A percentile compares a stretch with the other conserved stretches of the same genome.
phyloP scores from a whole-genome alignment of 2,797 vertebrate genomes.

The Myotis daubentonii region DNA sequence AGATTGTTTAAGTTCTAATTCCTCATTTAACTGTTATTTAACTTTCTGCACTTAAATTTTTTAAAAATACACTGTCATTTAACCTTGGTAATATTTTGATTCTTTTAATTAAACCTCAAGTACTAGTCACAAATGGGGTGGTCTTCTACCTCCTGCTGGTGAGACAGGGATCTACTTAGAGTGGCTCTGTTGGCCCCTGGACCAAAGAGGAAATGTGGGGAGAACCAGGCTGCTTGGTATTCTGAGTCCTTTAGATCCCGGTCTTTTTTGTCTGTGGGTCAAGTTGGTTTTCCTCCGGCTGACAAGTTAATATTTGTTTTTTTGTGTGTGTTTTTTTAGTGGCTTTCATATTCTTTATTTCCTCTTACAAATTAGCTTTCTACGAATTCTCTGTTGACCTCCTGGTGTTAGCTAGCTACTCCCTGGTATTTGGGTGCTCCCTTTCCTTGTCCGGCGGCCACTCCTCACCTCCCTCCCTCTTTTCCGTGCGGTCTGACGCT shows the following conservation, averaged over 20 bases:
- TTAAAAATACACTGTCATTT: neutral
- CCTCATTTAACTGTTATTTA: neutral
- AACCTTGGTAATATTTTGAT: neutral
- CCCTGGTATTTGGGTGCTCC: neutral
- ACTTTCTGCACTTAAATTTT: neutral
- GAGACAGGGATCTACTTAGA: neutral
- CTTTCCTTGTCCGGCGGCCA: neutral
- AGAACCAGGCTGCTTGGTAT: neutral
- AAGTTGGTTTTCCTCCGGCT: neutral
- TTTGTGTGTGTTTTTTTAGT: neutral
- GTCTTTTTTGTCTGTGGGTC: neutral
- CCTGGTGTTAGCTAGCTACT: neutral
- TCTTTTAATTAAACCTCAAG: neutral
- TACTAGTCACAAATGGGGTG: neutral
- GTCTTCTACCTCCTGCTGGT: neutral
- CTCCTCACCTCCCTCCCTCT: neutral
- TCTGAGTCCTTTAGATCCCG: neutral
- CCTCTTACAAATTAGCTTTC: constrained; percentile 33
- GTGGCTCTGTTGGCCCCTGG: neutral
- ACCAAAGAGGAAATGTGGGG: neutral
- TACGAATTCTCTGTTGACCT: neutral
- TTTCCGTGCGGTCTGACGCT: neutral
- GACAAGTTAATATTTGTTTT: neutral
- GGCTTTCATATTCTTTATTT: neutral
- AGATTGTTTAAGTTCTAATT: neutral